Evolutionary conservation across 2,113 vertebrate species (phyloP), one percentile per base, ranked within the genome.

Genomic region (Microcebus griseorufus): DNA sequence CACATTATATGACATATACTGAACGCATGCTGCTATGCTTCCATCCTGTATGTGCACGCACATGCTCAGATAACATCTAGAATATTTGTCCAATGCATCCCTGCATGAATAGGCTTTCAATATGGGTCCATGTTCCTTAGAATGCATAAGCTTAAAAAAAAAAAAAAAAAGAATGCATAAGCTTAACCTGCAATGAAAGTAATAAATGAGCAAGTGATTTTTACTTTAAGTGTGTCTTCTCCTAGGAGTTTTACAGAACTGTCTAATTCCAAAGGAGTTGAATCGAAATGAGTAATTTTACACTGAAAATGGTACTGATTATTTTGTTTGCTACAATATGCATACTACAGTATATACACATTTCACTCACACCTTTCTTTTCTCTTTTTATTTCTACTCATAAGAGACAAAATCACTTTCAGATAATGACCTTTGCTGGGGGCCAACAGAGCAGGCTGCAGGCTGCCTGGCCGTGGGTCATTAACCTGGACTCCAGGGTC

Each of bases 161-260:
- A 42, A 5, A 42, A 42, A 42, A 42, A 42, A 42, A 42, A 34
- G 81, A 16, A 89, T 16, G 7, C 0, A 3, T 0, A 17, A 45
- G 5, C 45, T 55, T 70, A 20, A 53, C 37, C n/a, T 6, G 13
- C 62, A 82, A 34, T 65, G 23, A 58, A 90, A 95, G 5, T 4
- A 53, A 95, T 58, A 87, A 88, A 60, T 93, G 29, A 93, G 17
- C 16, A 16, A 65, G 62, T 45, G 83, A 13, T 27, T 88, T 88
- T 34, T 16, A 42, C 39, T 32, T 65, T 23, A 70, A 62, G 22
- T 70, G 13, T 29, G 1, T 16, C 55, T 45, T 58, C 55, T 69
- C 25, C 23, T 2, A 17, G 23, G 69, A 58, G 17, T 42, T 91
- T 53, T 53, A 88, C 3, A 64, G 60, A 93, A 69, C 14, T 14